A percentile compares a stretch with the other conserved stretches of the same genome.
phyloP scores from a whole-genome alignment of 2,113 vertebrate species.

The Myotis yumanensis region DNA sequence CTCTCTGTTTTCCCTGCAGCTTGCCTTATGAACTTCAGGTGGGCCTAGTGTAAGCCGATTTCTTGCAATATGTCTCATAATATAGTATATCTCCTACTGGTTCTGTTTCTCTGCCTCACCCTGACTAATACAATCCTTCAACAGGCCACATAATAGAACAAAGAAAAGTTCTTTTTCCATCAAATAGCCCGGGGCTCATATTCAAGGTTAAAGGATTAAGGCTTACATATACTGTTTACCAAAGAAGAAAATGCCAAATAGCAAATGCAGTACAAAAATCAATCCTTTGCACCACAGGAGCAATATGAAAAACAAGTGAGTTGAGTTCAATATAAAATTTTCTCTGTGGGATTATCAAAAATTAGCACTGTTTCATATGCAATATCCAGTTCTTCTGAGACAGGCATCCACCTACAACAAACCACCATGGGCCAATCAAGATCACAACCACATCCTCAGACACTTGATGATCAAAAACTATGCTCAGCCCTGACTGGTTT shows the following conservation, averaged over 20 bases:
- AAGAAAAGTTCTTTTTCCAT: constrained; percentile 72
- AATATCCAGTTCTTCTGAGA: constrained; percentile 72
- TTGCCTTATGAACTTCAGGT: not conserved
- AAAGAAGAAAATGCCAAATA: constrained; percentile 80
- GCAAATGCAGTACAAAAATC: constrained; percentile 83
- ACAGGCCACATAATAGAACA: constrained; percentile 71
- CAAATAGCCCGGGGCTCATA: constrained; percentile 67
- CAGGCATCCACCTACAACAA: constrained; percentile 54
- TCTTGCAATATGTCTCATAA: not conserved
- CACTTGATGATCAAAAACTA: constrained; percentile 8
- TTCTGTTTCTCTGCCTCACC: constrained; percentile 37
- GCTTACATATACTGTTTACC: constrained; percentile 70
- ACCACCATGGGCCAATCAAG: not conserved
- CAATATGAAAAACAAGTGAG: constrained; percentile 81
- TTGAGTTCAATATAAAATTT: constrained; percentile 79
- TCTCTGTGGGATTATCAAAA: constrained; percentile 80
- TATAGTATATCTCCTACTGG: not conserved
- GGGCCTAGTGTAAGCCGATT: not conserved
- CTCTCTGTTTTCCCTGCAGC: not conserved
- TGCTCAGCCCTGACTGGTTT: not conserved
- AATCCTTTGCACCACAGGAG: constrained; percentile 79
- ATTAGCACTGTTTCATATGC: constrained; percentile 73
- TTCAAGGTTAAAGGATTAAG: constrained; percentile 83
- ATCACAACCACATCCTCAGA: constrained; percentile 17
- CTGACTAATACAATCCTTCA: constrained; percentile 55